Base-by-base conservation (phyloP, 1,140 invertebrate species). In the Pachyrhynchus sulphureomaculatus region DNA sequence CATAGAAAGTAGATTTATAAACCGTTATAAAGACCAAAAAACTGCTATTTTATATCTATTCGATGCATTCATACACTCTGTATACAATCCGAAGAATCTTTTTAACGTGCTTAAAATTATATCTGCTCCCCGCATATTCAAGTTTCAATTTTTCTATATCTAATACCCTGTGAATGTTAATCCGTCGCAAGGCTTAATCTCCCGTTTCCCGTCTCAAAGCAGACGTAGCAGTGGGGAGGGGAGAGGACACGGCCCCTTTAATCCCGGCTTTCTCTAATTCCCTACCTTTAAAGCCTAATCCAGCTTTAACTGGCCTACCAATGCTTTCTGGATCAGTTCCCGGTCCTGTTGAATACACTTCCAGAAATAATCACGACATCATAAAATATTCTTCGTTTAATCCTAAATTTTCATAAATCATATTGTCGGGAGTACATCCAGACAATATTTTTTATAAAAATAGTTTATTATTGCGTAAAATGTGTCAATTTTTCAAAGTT, bases 211-310 rank as follows among this genome's bases (percentile, higher is more conserved):
- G 64, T 74, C 68, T 73, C 68, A 54, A 64, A 66, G 66, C 66
- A 62, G 60, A 48, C 44, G 33, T 42, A 49, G 48, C 21, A 57
- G 55, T 15, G 47, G 36, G 33, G 18, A 26, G 67, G 23, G 42
- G 62, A 65, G 65, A 68, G 68, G 64, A 67, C 67, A 69, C 61
- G 69, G 70, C 70, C 71, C 71, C 72, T 70, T 70, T 78, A 79
- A 79, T 78, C 77, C 75, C 69, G 64, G 74, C 75, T 79, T 78
- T 76, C 76, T 76, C 73, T 78, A 79, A 78, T 78, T 77, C 76
- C 76, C 68, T 77, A 77, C 76, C 76, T 78, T 77, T 71, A 62
- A 62, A 71, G 73, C 75, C 75, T 79, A 80, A 79, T 78, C 77
- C 79, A 76, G 78, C 78, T 80, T 79, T 75, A 75, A 75, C 72